A percentile compares a stretch with the other conserved stretches of the same genome.
phyloP scores from a whole-genome alignment of 2,797 vertebrate species.

The Anas flavirostris region DNA sequence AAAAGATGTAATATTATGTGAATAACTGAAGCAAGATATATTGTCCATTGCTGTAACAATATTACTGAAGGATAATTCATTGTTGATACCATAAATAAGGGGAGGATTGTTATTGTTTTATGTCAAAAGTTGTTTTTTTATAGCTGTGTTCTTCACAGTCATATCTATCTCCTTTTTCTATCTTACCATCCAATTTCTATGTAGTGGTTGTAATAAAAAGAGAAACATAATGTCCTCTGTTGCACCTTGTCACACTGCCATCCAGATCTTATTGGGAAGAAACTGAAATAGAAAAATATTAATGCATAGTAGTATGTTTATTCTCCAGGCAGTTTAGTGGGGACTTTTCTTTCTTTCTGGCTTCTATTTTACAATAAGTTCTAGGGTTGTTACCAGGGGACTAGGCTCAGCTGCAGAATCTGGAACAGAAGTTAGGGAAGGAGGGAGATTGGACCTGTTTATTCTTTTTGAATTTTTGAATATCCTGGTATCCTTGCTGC shows the following conservation, averaged over 20 bases:
- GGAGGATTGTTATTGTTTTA: not conserved
- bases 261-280: not conserved
- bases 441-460: fast-evolving
- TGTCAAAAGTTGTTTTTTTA: not conserved
- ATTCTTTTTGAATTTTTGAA: not conserved
- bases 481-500: not conserved
- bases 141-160: not conserved
- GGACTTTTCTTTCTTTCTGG: not conserved
- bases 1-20: not conserved
- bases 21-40: constrained; percentile 1
- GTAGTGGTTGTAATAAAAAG: not conserved
- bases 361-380: not conserved
- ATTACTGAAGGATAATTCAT: not conserved
- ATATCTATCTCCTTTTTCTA: not conserved
- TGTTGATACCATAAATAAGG: not conserved
- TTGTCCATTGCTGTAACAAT: not conserved
- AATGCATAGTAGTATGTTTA: not conserved
- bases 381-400: not conserved
- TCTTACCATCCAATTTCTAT: not conserved
- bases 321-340: not conserved
- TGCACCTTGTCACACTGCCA: not conserved
- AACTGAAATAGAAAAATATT: not conserved
- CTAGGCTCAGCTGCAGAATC: not conserved
- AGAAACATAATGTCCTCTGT: not conserved
- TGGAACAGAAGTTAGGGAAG: not conserved